Percentiles rank a stretch among this genome's conserved stretches.
phyloP scores from a whole-genome alignment of 1,140 invertebrate species.

The Sarcophaga bullata region DNA sequence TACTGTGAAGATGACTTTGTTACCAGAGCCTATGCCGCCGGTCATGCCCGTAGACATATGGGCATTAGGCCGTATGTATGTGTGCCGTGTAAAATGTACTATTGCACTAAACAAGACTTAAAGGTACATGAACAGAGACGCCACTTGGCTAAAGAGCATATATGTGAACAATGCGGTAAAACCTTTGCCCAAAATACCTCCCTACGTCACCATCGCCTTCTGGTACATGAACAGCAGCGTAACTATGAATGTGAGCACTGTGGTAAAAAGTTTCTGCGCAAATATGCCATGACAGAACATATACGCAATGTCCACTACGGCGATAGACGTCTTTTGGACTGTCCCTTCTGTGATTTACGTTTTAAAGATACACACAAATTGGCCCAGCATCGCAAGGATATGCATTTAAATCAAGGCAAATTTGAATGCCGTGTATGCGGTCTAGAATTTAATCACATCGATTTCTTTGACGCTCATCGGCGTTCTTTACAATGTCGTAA shows the following conservation, averaged over 20 bases:
- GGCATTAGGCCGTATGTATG: slow-evolving; percentile 60
- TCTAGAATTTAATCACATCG: slow-evolving; percentile 60
- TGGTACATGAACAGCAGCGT: slow-evolving; percentile 59
- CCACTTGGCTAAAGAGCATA: slow-evolving; percentile 57
- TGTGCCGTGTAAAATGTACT: slow-evolving; percentile 57
- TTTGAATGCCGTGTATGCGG: slow-evolving; percentile 56
- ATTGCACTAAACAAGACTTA: slow-evolving; percentile 59
- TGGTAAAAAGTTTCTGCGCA: slow-evolving; percentile 59
- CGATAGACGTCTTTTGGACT: slow-evolving; percentile 55
- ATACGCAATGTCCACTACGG: slow-evolving; percentile 61
- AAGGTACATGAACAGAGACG: slow-evolving; percentile 58
- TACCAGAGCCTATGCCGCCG: slow-evolving; percentile 58
- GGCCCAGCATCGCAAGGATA: slow-evolving; percentile 61
- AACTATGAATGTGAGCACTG: slow-evolving; percentile 55
- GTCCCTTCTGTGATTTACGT: slow-evolving; percentile 61
- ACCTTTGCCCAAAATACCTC: slow-evolving; percentile 60
- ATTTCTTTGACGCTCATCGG: slow-evolving; percentile 60
- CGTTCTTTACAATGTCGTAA: slow-evolving; percentile 55
- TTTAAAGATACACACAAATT: slow-evolving; percentile 60
- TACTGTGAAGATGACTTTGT: slow-evolving; percentile 59
- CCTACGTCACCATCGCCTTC: slow-evolving; percentile 54
- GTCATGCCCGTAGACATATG: slow-evolving; percentile 58
- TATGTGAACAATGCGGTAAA: slow-evolving; percentile 60
- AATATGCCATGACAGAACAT: slow-evolving; percentile 60
- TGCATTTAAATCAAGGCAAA: slow-evolving; percentile 58